These are phyloP conservation scores for Sesamia inferens DNA, from an alignment of 2,888 invertebrate species.

Conservation along the genomic window DNA sequence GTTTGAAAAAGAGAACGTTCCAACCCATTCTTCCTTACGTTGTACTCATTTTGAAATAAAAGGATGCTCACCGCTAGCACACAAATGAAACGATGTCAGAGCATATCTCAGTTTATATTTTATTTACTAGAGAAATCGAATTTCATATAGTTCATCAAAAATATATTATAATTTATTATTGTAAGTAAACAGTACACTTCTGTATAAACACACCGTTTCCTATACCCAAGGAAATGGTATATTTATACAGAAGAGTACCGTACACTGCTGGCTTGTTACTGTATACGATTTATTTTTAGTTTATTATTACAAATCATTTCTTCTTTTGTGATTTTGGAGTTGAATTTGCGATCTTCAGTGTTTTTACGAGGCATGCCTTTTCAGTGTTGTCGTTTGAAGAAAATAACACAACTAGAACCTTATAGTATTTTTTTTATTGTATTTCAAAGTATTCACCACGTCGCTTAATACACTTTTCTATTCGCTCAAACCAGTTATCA, in stretches of 20 bases:
- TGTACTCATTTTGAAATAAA: background rate
- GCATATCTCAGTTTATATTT: slow-evolving; percentile 21
- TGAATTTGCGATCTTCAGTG: background rate
- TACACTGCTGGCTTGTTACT: slow-evolving; percentile 29
- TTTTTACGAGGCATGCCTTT: background rate
- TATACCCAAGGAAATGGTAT: slow-evolving; percentile 44
- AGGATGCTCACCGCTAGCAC: background rate
- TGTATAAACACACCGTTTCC: slow-evolving; percentile 7
- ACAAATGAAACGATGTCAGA: slow-evolving; percentile 2
- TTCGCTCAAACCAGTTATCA: too few species aligned
- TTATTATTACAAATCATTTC: background rate
- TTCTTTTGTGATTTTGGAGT: background rate
- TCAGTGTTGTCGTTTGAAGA: too few species aligned
- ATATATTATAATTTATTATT: slow-evolving; percentile 49
- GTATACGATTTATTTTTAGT: slow-evolving; percentile 39
- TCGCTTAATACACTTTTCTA: too few species aligned
- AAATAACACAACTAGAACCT: too few species aligned
- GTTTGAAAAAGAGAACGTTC: background rate
- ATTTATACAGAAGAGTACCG: slow-evolving; percentile 49
- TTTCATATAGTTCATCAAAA: slow-evolving; percentile 15
- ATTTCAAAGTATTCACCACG: too few species aligned
- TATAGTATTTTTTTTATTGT: too few species aligned
- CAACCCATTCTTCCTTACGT: background rate
- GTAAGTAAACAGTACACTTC: slow-evolving; percentile 54
- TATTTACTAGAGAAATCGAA: slow-evolving; percentile 26